Percentiles rank a stretch among this genome's conserved stretches.
Evolutionary conservation across 2,888 invertebrate species (phyloP).

Genomic region (Dioctria linearis): DNA sequence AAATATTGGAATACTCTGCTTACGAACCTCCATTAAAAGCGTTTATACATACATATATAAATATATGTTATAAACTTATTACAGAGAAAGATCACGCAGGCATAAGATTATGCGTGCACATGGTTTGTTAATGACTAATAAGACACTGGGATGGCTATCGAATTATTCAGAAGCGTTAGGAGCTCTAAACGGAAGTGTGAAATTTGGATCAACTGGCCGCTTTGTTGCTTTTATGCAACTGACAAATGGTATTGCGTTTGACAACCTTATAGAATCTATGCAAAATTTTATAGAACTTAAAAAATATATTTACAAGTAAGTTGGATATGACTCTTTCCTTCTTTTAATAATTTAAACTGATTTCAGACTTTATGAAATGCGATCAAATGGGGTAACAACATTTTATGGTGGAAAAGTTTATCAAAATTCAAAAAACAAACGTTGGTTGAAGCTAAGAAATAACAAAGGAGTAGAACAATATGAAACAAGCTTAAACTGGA

Average conservation of each 20-base stretch:
- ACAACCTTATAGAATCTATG: slow-evolving; percentile 83
- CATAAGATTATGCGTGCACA: slow-evolving; percentile 82
- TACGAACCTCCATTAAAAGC: too few relatives aligned
- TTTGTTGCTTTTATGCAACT: slow-evolving; percentile 84
- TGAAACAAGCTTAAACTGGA: slow-evolving; percentile 62
- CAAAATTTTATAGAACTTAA: slow-evolving; percentile 80
- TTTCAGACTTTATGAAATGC: slow-evolving; percentile 76
- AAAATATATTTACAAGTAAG: slow-evolving; percentile 74
- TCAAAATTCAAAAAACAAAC: slow-evolving; percentile 76
- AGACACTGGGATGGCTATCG: slow-evolving; percentile 79
- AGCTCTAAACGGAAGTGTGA: slow-evolving; percentile 70
- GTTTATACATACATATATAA: too few relatives aligned
- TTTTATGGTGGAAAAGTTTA: slow-evolving; percentile 78
- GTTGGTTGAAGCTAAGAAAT: slow-evolving; percentile 64
- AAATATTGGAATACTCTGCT: too few relatives aligned
- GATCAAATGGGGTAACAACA: slow-evolving; percentile 80
- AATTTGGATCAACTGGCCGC: slow-evolving; percentile 67
- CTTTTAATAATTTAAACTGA: slow-evolving; percentile 10
- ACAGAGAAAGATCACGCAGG: slow-evolving; percentile 79
- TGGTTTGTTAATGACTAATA: slow-evolving; percentile 84
- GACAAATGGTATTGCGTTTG: slow-evolving; percentile 80
- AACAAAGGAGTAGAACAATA: slow-evolving; percentile 59
- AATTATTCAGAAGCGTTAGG: slow-evolving; percentile 79
- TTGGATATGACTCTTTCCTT: not conserved
- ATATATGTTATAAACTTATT: slow-evolving; percentile 17